These are phyloP conservation scores for Phenacoccus solenopsis DNA, from an alignment of 1,140 invertebrate genomes.

Conservation along the genomic window DNA sequence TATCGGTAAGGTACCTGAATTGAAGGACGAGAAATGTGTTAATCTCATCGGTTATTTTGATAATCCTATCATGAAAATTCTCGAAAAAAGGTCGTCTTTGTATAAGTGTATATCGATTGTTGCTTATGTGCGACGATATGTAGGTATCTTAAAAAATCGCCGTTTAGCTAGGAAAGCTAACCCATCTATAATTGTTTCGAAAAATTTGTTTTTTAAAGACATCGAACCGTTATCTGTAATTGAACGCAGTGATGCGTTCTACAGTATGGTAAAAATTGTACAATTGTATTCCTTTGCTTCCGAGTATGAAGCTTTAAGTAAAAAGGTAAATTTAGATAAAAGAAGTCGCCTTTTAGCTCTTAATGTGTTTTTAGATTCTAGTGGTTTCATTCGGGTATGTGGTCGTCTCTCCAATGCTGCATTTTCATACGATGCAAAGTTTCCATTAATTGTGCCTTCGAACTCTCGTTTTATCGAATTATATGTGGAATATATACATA, in stretches of 20 bases:
- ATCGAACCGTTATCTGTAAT: too few relatives aligned
- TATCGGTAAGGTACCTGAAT: neutral
- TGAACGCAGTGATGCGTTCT: slow-evolving; percentile 5
- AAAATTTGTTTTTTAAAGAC: too few relatives aligned
- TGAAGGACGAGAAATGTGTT: neutral
- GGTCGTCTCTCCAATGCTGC: slow-evolving; percentile 14
- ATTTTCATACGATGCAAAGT: slow-evolving; percentile 28
- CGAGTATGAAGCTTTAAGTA: slow-evolving; percentile 6
- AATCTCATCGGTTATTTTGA: neutral
- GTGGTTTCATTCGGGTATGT: slow-evolving; percentile 21
- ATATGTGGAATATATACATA: slow-evolving; percentile 31
- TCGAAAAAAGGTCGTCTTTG: neutral
- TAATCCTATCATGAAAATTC: neutral
- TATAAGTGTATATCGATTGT: neutral
- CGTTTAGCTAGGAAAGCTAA: neutral
- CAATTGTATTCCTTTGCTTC: slow-evolving; percentile 2
- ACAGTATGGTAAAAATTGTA: neutral
- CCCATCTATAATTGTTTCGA: neutral
- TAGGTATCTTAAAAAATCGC: neutral
- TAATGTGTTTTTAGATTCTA: slow-evolving; percentile 24
- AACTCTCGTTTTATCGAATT: slow-evolving; percentile 30
- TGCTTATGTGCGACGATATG: neutral
- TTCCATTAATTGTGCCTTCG: slow-evolving; percentile 33
- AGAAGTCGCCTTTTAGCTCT: slow-evolving; percentile 16
- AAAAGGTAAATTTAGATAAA: neutral